These are phyloP conservation scores for Notarius lentiginosus DNA, from an alignment of 2,113 vertebrate species.

Conservation along the genomic window DNA sequence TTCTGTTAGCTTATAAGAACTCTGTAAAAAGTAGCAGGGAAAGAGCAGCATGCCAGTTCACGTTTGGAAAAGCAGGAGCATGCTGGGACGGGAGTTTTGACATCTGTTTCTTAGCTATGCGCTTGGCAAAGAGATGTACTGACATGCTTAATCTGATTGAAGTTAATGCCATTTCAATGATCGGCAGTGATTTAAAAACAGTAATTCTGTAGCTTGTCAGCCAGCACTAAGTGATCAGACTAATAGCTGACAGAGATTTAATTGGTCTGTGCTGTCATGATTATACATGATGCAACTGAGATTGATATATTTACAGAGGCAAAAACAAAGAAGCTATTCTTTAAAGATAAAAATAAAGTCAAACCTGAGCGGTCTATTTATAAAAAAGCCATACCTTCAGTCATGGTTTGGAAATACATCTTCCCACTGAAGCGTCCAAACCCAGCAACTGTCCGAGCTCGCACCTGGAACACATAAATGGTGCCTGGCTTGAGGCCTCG, in stretches of 20 bases:
- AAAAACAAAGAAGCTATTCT: neutral
- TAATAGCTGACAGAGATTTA: slow-evolving; percentile 25
- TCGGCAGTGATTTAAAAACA: slow-evolving; percentile 29
- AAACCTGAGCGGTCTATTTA: neutral
- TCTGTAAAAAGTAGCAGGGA: slow-evolving; percentile 23
- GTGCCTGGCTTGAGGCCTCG: slow-evolving; percentile 84
- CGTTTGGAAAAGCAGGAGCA: slow-evolving; percentile 37
- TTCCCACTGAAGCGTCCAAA: slow-evolving; percentile 95
- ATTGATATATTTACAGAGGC: neutral
- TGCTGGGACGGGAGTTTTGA: slow-evolving; percentile 32
- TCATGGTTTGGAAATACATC: slow-evolving; percentile 99
- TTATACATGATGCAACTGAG: neutral
- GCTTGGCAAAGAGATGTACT: slow-evolving; percentile 24
- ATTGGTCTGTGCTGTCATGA: slow-evolving; percentile 8
- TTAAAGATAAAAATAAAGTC: neutral
- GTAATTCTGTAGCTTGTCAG: slow-evolving; percentile 25
- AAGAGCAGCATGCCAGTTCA: slow-evolving; percentile 13
- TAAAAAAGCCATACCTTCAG: slow-evolving; percentile 78
- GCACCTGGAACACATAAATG: slow-evolving; percentile 97
- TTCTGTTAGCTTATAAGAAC: slow-evolving; percentile 37
- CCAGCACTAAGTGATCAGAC: slow-evolving; percentile 28
- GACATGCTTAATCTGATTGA: slow-evolving; percentile 35
- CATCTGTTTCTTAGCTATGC: slow-evolving; percentile 40
- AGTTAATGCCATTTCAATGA: slow-evolving; percentile 27
- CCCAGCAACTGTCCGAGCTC: slow-evolving; percentile 91